Evolutionary conservation across 2,797 vertebrate species (phyloP).

Genomic region (Propithecus deckenii): DNA sequence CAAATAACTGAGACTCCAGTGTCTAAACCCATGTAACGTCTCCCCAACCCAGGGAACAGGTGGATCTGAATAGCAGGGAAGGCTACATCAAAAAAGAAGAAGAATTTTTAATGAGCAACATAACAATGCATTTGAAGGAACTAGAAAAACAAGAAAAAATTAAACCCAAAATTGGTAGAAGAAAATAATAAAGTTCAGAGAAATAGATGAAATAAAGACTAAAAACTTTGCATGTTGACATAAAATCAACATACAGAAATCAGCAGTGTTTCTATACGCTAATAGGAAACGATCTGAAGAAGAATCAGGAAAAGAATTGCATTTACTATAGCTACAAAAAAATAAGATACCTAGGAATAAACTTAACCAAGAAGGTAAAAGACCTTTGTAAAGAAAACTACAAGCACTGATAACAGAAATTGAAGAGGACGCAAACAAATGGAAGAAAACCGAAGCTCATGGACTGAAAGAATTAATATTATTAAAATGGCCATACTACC

Average conservation of each 20-base stretch:
- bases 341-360: not conserved
- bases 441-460: not conserved
- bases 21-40: not conserved
- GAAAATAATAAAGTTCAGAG: not conserved
- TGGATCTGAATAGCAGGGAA: not conserved
- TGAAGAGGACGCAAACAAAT: not conserved
- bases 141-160: not conserved
- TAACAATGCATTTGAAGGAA: not conserved
- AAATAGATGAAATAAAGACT: not conserved
- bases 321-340: not conserved
- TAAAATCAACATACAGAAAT: not conserved
- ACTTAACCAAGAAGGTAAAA: not conserved
- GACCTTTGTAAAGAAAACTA: no score
- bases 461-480: not conserved
- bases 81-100: not conserved
- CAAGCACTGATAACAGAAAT: not conserved
- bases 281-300: not conserved
- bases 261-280: not conserved
- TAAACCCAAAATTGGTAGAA: not conserved
- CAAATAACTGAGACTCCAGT: not conserved
- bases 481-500: not conserved
- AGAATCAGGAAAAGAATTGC: not conserved
- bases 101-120: not conserved
- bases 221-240: not conserved
- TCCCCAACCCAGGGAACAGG: not conserved